Evolutionary conservation across 2,888 invertebrate species (phyloP).

Genomic region (Limenitis camilla): DNA sequence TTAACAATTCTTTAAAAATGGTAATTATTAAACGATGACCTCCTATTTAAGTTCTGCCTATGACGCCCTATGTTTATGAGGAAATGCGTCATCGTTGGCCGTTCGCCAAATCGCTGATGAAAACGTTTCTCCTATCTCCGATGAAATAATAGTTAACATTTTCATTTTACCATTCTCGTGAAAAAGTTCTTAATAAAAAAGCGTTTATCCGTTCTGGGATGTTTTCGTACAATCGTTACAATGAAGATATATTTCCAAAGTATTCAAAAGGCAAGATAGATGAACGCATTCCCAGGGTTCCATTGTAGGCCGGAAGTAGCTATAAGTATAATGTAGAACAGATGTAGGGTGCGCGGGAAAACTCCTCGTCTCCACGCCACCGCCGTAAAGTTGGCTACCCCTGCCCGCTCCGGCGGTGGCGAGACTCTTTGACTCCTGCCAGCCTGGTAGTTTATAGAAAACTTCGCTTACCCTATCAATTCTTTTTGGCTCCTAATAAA

Average conservation of each 20-base stretch:
- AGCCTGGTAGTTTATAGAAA: constrained; percentile 37
- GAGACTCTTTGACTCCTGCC: constrained; percentile 57
- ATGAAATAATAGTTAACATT: constrained; percentile 22
- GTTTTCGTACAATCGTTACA: constrained; percentile 8
- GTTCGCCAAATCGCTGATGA: constrained; percentile 43
- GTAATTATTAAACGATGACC: constrained; percentile 1
- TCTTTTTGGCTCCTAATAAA: constrained; percentile 1
- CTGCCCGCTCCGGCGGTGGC: constrained; percentile 46
- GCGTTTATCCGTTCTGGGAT: constrained; percentile 8
- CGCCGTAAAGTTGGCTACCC: constrained; percentile 42
- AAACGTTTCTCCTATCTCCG: constrained; percentile 32
- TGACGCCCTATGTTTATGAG: constrained; percentile 18
- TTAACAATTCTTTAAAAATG: background rate
- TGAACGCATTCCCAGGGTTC: constrained; percentile 30
- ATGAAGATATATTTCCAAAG: constrained; percentile 25
- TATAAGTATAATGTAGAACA: constrained; percentile 49
- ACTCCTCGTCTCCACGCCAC: constrained; percentile 35
- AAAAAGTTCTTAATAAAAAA: constrained; percentile 18
- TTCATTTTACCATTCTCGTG: constrained; percentile 10
- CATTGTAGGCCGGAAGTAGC: constrained; percentile 20
- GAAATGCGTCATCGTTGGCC: constrained; percentile 39
- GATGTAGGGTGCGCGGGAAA: constrained; percentile 57
- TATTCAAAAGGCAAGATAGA: constrained; percentile 36
- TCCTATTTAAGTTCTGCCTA: constrained; percentile 4
- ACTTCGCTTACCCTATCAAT: constrained; percentile 30